A percentile compares a stretch with the other conserved stretches of the same genome.
phyloP scores from a whole-genome alignment of 2,888 invertebrate genomes.

The Acholoe squamosa region DNA sequence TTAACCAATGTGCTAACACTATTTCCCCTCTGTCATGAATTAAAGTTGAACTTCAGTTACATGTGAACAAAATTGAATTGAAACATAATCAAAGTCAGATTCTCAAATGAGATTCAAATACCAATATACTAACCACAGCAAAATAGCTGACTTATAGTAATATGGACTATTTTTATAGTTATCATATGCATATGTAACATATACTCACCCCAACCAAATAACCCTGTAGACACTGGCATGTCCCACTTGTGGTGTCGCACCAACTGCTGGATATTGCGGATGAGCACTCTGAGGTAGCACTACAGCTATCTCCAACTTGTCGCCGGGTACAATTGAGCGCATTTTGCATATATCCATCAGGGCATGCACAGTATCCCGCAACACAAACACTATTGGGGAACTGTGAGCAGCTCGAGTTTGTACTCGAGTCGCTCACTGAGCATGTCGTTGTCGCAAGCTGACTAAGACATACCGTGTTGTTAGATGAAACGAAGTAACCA shows the following conservation, averaged over 20 bases:
- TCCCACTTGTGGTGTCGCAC: neutral
- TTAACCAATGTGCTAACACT: no score
- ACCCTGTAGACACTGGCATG: neutral
- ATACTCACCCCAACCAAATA: neutral
- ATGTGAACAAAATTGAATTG: no score
- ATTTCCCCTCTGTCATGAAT: no score
- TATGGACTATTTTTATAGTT: no score
- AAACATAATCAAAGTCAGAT: no score
- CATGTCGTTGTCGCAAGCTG: neutral
- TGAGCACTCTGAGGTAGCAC: neutral
- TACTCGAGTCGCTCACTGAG: neutral
- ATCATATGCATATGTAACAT: no score
- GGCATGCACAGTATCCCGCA: neutral
- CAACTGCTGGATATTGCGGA: neutral
- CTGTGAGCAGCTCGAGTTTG: neutral
- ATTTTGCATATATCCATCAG: neutral
- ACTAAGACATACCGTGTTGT: neutral
- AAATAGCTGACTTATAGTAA: no score
- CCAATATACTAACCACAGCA: no score
- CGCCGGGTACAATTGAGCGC: neutral
- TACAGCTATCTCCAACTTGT: neutral
- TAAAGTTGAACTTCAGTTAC: no score
- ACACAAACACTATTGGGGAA: conserved; percentile 29
- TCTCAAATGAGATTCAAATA: no score
- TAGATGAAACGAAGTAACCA: neutral